Evolutionary conservation across 1,140 invertebrate genomes (phyloP).

Genomic region (Drosophila persimilis): DNA sequence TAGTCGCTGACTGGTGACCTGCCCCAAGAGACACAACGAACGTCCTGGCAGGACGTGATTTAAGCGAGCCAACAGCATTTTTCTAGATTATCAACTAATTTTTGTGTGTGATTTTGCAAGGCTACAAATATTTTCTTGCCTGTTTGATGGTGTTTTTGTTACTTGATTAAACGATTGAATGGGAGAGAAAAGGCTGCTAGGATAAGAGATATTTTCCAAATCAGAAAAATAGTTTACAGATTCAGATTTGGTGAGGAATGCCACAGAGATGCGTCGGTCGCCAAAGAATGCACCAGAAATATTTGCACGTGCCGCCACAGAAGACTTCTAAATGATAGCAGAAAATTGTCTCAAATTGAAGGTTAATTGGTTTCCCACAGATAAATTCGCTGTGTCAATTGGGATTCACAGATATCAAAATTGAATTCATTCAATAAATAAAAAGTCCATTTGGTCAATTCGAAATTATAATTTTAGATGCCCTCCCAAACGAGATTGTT

Average conservation of each 20-base stretch:
- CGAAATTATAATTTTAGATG: constrained; percentile 31
- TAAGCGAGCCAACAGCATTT: constrained; percentile 62
- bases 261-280: too few relatives aligned
- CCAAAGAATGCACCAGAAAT: constrained; percentile 19
- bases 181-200: too few relatives aligned
- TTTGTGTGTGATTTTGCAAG: too few relatives aligned
- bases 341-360: constrained; percentile 37
- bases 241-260: too few relatives aligned
- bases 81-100: not conserved
- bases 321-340: constrained; percentile 7
- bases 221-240: too few relatives aligned
- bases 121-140: not conserved
- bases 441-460: constrained; percentile 9
- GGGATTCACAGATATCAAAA: constrained; percentile 18
- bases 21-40: constrained; percentile 30
- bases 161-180: not conserved
- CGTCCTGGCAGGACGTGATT: constrained; percentile 27
- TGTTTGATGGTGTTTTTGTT: not conserved
- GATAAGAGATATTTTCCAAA: too few relatives aligned
- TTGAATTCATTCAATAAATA: constrained; percentile 42
- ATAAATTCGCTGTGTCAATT: constrained; percentile 36
- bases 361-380: constrained; percentile 56
- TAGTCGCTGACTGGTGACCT: constrained; percentile 15
- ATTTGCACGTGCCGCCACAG: constrained; percentile 31
- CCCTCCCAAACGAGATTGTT: constrained; percentile 3